These are phyloP conservation scores for Paradoxurus hermaphroditus DNA, from an alignment of 2,113 vertebrate genomes.

Conservation along the genomic window DNA sequence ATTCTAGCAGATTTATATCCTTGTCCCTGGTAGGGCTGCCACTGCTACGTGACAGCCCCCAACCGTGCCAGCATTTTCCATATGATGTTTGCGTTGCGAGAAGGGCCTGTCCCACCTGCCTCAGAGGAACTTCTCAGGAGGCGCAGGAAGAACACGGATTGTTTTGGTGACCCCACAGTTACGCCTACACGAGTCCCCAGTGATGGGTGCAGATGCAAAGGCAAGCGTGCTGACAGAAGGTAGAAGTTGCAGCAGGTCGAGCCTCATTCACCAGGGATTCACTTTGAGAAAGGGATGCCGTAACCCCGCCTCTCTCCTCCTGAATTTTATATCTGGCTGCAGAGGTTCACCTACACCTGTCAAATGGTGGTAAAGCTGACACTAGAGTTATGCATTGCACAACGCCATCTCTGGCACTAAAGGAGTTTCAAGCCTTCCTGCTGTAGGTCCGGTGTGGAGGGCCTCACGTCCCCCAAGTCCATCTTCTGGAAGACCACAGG, in stretches of 20 bases:
- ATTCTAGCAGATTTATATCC: background rate
- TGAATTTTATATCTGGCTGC: background rate
- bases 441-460: too few species aligned
- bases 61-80: too few species aligned
- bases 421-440: background rate
- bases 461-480: fast-evolving
- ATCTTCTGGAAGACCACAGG: background rate
- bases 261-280: background rate
- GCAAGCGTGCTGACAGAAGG: fast-evolving
- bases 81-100: background rate
- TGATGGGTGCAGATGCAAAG: background rate
- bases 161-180: background rate
- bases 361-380: background rate
- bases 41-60: fast-evolving
- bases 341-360: background rate
- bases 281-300: background rate
- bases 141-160: background rate
- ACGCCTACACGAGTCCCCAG: too few species aligned
- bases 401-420: background rate
- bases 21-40: background rate
- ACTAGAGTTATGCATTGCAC: background rate
- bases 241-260: background rate
- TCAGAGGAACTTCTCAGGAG: background rate
- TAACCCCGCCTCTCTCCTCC: background rate
- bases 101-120: background rate